A percentile compares a stretch with the other conserved stretches of the same genome.
These are phyloP conservation scores for Gobio gobio DNA, from an alignment of 2,113 vertebrate species.

Conservation along the genomic window DNA sequence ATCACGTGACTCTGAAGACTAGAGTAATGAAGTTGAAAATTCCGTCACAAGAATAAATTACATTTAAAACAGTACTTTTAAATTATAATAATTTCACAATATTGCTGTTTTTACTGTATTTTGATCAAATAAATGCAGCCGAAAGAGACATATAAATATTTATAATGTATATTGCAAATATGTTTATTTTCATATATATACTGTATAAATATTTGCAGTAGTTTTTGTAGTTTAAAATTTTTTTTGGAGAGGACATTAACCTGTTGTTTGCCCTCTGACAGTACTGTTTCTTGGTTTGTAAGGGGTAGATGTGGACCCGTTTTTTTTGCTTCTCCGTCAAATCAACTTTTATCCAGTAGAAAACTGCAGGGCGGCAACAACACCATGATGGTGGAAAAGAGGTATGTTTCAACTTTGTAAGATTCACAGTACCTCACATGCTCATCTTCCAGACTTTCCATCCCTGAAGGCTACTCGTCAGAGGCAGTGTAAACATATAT, in stretches of 20 bases:
- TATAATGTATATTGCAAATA: too few relatives aligned
- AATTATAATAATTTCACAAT: not conserved
- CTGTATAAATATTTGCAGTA: too few relatives aligned
- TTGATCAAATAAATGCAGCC: not conserved
- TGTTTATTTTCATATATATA: too few relatives aligned
- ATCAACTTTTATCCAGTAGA: not conserved
- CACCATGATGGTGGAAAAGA: not conserved
- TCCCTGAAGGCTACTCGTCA: not conserved
- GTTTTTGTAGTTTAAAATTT: not conserved
- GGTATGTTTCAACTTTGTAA: not conserved
- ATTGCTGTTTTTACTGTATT: not conserved
- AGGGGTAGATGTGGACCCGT: not conserved
- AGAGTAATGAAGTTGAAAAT: not conserved
- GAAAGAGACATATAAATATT: too few relatives aligned
- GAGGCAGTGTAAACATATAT: slow-evolving; percentile 18
- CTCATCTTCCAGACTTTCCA: not conserved
- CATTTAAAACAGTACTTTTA: not conserved
- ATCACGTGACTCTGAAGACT: slow-evolving; percentile 1
- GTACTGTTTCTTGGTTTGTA: not conserved
- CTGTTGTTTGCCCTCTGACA: not conserved
- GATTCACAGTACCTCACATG: slow-evolving; percentile 1
- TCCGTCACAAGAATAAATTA: not conserved
- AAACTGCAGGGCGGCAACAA: not conserved
- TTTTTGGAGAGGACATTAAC: not conserved
- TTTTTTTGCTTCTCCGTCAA: not conserved